Base-by-base conservation (phyloP, 2,888 invertebrate genomes). In the Exephanes ischioxanthus region DNA sequence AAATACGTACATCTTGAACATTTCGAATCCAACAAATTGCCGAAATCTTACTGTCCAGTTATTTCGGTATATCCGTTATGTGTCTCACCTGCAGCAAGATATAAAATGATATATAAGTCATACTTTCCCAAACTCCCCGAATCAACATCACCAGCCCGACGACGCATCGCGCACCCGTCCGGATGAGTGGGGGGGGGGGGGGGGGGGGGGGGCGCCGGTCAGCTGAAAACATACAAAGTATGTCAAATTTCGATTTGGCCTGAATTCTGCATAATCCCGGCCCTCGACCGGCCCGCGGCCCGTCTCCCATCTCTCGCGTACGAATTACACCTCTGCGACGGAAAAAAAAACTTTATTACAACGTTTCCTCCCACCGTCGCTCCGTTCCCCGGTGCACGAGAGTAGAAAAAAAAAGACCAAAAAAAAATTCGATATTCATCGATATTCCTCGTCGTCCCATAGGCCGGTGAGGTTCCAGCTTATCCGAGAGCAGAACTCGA, bases 181-280 rank as follows among this genome's bases (percentile, higher is more conserved):
- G 2, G 19, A 7, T 19, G n/a, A 33, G 16, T 61, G 58, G 9
- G 11, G 11, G 4, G 1, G 22, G 19, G 55, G 9, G 11, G 11
- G 4, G 1, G 55, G n/a, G n/a, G 58, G 9, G 11, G 9, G 11
- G 11, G 4, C 11, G 51, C 73, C 61, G 58, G 61, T 81, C 77
- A 68, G 67, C 78, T 82, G 61, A 82, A 85, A 82, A 85, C 72
- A 71, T 66, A 70, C 77, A 80, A 92, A 91, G 91, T 90, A 86
- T 91, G 91, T 90, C 92, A 89, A 92, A 92, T 92, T 92, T 92
- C 90, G 90, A 90, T 89, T 90, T 90, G 92, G 90, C 92, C 92
- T 90, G 89, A 90, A 90, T 91, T 89, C 89, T 88, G 88, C 88
- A 87, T 88, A 90, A 90, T 90, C 70, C 63, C 26, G 53, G 33